Evolutionary conservation across 2,113 vertebrate genomes (phyloP).

Genomic region (Pseudopodoces humilis): DNA sequence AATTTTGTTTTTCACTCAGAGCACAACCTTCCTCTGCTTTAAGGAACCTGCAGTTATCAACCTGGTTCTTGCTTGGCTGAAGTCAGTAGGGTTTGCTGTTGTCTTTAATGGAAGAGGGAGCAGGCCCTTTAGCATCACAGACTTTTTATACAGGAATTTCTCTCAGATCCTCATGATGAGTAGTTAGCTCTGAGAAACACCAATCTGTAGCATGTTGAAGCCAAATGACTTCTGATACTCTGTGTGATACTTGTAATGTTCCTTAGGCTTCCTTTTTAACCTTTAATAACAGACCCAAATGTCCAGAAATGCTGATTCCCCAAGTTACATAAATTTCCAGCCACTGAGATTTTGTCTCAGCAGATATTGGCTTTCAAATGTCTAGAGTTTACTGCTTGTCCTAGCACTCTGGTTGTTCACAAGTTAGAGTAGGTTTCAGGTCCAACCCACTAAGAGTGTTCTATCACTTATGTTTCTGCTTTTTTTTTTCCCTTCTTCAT

Average conservation of each 20-base stretch:
- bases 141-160: not conserved
- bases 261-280: not conserved
- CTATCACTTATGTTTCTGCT: not conserved
- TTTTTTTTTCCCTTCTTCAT: not conserved
- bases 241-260: not conserved
- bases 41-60: not conserved
- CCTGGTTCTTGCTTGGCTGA: not conserved
- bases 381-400: not conserved
- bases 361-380: not conserved
- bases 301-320: not conserved
- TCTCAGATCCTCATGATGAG: not conserved
- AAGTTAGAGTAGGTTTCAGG: not conserved
- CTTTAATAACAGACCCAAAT: not conserved
- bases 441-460: not conserved
- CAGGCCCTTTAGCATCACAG: not conserved
- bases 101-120: not conserved
- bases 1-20: not conserved
- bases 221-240: not conserved
- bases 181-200: not conserved
- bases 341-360: not conserved
- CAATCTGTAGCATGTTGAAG: not conserved
- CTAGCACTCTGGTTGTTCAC: not conserved
- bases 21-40: not conserved
- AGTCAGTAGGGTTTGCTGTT: not conserved
- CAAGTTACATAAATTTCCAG: not conserved